Conservation (phyloP, 1,140 invertebrate genomes). For the Meloidogyne hapla region DNA sequence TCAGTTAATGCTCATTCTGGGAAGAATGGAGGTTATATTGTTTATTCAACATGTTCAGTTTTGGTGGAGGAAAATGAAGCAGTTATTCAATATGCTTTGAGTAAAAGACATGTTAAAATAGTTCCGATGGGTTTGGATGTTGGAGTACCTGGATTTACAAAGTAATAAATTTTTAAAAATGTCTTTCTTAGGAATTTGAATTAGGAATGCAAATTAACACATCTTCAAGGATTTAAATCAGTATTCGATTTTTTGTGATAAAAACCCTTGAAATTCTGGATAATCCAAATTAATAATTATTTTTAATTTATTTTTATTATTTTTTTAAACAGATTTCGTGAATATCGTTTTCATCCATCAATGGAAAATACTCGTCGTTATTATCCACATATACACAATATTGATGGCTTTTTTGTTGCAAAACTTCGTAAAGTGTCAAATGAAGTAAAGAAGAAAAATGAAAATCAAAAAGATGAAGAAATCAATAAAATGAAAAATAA, state of each 20-base stretch:
- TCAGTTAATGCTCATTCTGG: conserved; percentile 83
- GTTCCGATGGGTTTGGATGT: conserved; percentile 90
- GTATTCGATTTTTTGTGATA: too few relatives aligned
- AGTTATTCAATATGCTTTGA: conserved; percentile 92
- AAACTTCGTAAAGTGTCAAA: conserved; percentile 73
- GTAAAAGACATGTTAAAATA: conserved; percentile 85
- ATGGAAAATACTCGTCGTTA: conserved; percentile 84
- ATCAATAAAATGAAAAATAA: conserved; percentile 2
- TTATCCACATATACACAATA: conserved; percentile 96
- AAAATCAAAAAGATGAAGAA: conserved; percentile 12
- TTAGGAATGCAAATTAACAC: conserved; percentile 9
- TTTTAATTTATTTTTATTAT: conserved; percentile 8
- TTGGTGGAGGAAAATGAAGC: conserved; percentile 95
- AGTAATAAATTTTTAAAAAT: conserved; percentile 66
- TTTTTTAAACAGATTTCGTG: conserved; percentile 68
- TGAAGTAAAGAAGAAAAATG: conserved; percentile 29
- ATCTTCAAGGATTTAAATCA: too few relatives aligned
- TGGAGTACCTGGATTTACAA: conserved; percentile 89
- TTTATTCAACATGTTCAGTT: conserved; percentile 75
- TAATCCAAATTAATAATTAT: conserved; percentile 4
- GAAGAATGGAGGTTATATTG: conserved; percentile 84
- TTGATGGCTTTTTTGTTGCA: conserved; percentile 99
- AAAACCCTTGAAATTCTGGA: too few relatives aligned
- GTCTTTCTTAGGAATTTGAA: not conserved
- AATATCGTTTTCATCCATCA: conserved; percentile 79